Evolutionary conservation across 2,113 vertebrate species (phyloP), one percentile per base, ranked within the genome.

Genomic region (Uropsilus gracilis): DNA sequence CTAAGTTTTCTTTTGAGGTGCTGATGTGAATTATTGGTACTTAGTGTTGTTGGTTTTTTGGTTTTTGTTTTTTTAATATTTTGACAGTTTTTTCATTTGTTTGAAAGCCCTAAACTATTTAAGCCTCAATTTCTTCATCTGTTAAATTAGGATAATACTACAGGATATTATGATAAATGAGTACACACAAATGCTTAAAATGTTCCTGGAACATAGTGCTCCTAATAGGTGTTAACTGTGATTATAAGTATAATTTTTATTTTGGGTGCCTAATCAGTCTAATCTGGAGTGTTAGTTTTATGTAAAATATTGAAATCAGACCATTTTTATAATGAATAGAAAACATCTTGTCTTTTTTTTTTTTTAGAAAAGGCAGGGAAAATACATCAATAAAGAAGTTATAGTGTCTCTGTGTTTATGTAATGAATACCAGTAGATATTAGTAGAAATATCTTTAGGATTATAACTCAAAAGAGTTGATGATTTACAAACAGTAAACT

Each of bases 71-170:
- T 77, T 73, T 48, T 26, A 37, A 57, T 46, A 75, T 63, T 82
- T 28, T 46, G 28, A 82, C 37, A 48, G 69, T 81, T 2, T 94
- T 83, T 86, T 87, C 61, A 46, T 82, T 68, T 86, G 42, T 82
- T 90, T 61, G 61, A 93, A 95, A 69, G 39, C 28, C 50, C 26
- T 69, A 63, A 78, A 42, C 34, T 57, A 11, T 48, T 73, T 59
- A 92, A 84, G 46, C 46, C 11, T 91, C 42, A 91, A 0, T 89
- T 89, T 89, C 42, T 50, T 91, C 59, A 71, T 86, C 39, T 80
- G 13, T 91, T 91, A 94, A 94, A 77, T 91, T 55, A 84, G 50
- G 34, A 11, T 34, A 86, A 34, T 95, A 84, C 26, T 71, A 32
- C 42, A 34, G 66, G 89, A 28, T 83, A 68, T 73, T 28, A 55